phyloP scores from a whole-genome alignment of 2,888 invertebrate species.

The Stegophylla sp. region DNA sequence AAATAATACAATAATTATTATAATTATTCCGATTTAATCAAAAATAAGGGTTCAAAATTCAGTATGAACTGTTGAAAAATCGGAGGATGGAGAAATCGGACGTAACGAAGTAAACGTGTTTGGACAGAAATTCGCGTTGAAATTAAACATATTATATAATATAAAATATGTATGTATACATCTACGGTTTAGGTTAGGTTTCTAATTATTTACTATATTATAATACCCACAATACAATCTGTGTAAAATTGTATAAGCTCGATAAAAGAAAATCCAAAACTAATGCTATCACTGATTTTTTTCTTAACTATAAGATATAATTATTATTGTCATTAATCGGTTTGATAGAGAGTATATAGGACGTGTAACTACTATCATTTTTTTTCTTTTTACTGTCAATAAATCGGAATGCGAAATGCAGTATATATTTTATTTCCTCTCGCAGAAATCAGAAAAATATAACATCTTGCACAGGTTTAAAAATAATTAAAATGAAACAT shows the following conservation, averaged over 20 bases:
- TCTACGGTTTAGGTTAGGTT: too few species aligned
- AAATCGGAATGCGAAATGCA: slow-evolving; percentile 40
- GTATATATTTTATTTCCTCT: neutral
- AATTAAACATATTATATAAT: neutral
- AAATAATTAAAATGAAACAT: slow-evolving; percentile 5
- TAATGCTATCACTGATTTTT: neutral
- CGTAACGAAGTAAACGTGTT: slow-evolving; percentile 10
- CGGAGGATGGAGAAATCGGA: slow-evolving; percentile 28
- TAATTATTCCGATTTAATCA: neutral
- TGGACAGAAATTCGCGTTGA: neutral
- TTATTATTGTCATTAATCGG: slow-evolving; percentile 23
- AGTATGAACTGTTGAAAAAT: neutral
- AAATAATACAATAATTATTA: neutral
- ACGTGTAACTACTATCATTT: neutral
- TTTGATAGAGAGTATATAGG: neutral
- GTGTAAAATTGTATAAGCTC: neutral
- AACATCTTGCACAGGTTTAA: neutral
- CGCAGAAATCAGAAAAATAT: neutral
- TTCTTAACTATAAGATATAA: slow-evolving; percentile 13
- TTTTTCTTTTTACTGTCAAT: neutral
- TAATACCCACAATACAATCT: slow-evolving; percentile 18
- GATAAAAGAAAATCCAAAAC: neutral
- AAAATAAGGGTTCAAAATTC: neutral
- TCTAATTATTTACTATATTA: neutral
- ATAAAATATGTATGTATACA: neutral